Evolutionary conservation across 2,888 invertebrate genomes (phyloP).

Genomic region (Drosophila crucigera): DNA sequence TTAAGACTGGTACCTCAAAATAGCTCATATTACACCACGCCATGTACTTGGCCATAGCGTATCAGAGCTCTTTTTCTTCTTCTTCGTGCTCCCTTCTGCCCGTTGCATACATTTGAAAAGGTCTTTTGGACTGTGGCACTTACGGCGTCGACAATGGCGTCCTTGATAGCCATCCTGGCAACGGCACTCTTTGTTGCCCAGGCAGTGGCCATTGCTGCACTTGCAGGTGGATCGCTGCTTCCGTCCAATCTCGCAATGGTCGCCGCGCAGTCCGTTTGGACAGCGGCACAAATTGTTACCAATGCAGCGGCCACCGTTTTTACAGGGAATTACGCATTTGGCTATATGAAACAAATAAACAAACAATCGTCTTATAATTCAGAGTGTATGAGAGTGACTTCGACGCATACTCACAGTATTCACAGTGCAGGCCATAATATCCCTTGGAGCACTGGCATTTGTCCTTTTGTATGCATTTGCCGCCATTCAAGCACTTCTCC

Average conservation of each 20-base stretch:
- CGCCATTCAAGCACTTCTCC: constrained; percentile 96
- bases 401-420: constrained; percentile 91
- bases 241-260: constrained; percentile 96
- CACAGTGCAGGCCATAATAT: constrained; percentile 95
- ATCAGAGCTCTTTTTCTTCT: neutral
- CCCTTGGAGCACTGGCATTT: constrained; percentile 96
- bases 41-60: neutral
- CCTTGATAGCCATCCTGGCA: constrained; percentile 95
- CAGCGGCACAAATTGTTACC: constrained; percentile 96
- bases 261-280: constrained; percentile 92
- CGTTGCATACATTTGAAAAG: neutral
- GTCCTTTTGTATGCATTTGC: constrained; percentile 97
- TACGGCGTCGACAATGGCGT: constrained; percentile 91
- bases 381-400: neutral
- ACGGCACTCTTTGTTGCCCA: constrained; percentile 89
- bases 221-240: constrained; percentile 90
- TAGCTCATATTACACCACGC: neutral
- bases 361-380: neutral
- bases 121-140: constrained; percentile 64
- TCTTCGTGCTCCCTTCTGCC: neutral
- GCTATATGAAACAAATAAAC: constrained; percentile 86
- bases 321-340: constrained; percentile 95
- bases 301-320: constrained; percentile 95
- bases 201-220: constrained; percentile 92
- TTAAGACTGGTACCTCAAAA: neutral